Evolutionary conservation across 2,797 vertebrate genomes (phyloP).

Genomic region (Spheniscus humboldti): DNA sequence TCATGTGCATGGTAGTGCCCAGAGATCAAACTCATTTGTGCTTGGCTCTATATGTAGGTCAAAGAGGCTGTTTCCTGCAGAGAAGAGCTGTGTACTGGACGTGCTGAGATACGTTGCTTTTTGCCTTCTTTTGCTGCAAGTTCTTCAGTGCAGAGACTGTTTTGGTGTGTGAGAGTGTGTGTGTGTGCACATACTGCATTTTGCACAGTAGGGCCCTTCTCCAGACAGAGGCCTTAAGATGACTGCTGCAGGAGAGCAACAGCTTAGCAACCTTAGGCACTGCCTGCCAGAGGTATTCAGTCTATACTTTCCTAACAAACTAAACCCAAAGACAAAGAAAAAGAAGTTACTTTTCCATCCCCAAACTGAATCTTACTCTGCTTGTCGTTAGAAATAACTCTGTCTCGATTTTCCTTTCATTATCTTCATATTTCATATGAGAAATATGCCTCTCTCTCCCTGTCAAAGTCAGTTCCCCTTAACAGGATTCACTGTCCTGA

Average conservation of each 20-base stretch:
- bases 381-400: conserved; percentile 45
- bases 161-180: background rate
- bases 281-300: background rate
- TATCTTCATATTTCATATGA: background rate
- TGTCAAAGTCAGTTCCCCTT: background rate
- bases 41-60: background rate
- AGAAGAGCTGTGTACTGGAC: background rate
- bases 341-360: background rate
- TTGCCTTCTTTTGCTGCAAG: background rate
- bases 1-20: accelerated
- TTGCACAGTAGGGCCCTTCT: background rate
- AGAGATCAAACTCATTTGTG: background rate
- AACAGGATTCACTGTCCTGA: background rate
- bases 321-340: background rate
- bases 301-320: background rate
- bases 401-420: background rate
- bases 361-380: background rate
- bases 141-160: background rate
- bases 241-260: accelerated
- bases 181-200: background rate
- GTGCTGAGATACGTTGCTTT: background rate
- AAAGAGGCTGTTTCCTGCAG: background rate
- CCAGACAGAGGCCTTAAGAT: background rate
- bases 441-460: background rate
- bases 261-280: background rate